Evolutionary conservation across 2,113 vertebrate species (phyloP).

Genomic region (Empidonax traillii): DNA sequence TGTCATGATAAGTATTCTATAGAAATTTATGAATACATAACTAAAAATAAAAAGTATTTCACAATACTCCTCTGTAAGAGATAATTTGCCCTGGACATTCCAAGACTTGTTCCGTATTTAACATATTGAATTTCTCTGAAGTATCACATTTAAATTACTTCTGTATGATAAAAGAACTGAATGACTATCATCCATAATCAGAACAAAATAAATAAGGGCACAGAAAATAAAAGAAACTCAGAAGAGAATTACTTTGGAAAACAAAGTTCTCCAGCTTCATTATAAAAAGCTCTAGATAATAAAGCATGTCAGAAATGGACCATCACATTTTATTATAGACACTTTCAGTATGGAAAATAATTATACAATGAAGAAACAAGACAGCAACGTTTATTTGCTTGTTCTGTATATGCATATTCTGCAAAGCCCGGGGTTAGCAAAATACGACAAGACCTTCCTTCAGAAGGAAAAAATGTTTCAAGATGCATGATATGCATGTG

Average conservation of each 20-base stretch:
- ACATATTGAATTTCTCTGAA: neutral
- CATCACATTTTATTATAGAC: neutral
- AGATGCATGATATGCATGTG: neutral
- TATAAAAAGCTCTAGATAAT: neutral
- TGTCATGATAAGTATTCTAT: neutral
- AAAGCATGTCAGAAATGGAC: neutral
- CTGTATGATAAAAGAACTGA: neutral
- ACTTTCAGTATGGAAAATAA: neutral
- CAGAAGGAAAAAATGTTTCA: neutral
- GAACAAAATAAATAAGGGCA: neutral
- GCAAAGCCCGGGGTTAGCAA: neutral
- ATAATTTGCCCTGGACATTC: neutral
- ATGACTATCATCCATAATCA: neutral
- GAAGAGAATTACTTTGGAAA: neutral
- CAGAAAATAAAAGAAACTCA: neutral
- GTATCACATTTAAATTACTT: neutral
- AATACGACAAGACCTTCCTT: neutral
- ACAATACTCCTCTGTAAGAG: neutral
- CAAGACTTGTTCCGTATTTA: neutral
- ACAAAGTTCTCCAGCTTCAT: neutral
- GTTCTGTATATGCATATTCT: neutral
- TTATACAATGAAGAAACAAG: neutral
- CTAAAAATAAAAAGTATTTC: neutral
- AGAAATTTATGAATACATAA: neutral
- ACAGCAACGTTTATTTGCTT: neutral